phyloP scores from a whole-genome alignment of 2,113 vertebrate genomes.

The Desmodus rotundus region DNA sequence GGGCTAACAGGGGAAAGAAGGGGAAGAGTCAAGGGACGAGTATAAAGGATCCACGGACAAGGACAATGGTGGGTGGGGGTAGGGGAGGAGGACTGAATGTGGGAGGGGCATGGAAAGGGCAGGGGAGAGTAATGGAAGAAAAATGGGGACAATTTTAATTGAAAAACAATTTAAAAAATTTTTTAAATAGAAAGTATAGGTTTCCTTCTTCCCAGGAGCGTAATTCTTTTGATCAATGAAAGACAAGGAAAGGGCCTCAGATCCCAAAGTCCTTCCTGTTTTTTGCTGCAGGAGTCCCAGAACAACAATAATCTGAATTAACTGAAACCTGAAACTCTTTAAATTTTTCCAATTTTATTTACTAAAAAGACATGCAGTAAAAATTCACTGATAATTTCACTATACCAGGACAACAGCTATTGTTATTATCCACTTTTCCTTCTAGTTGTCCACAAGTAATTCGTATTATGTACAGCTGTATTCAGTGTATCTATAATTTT shows the following conservation, averaged over 20 bases:
- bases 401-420: conserved; percentile 2
- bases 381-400: not conserved
- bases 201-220: not conserved
- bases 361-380: not conserved
- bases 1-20: too few species aligned
- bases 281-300: not conserved
- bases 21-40: too few species aligned
- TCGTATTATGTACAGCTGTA: not conserved
- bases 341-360: not conserved
- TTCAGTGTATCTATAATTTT: conserved; percentile 14
- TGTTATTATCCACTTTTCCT: conserved; percentile 15
- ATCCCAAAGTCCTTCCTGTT: not conserved
- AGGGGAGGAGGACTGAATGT: too few species aligned
- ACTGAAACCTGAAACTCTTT: conserved; percentile 7
- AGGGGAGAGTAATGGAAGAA: too few species aligned
- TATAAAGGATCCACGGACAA: too few species aligned
- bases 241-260: not conserved
- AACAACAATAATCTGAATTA: conserved; percentile 25
- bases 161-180: too few species aligned
- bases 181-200: not conserved
- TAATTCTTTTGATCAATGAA: not conserved
- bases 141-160: too few species aligned
- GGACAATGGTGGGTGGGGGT: too few species aligned
- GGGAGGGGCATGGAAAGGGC: too few species aligned
- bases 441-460: not conserved